Evolutionary conservation across 2,888 invertebrate genomes (phyloP).

Genomic region (Caenorhabditis becei): DNA sequence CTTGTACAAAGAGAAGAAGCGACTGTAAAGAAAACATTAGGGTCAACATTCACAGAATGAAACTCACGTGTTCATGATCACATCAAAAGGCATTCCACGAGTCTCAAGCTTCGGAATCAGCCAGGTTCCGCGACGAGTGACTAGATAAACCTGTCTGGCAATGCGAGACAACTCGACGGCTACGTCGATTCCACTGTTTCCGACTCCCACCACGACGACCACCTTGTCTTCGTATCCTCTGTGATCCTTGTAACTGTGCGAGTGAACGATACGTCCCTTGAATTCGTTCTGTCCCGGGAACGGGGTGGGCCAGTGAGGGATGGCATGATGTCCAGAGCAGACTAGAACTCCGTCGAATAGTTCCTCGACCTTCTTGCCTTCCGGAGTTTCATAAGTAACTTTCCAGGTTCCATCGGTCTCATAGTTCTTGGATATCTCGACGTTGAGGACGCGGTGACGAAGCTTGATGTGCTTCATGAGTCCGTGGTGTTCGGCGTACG

Average conservation of each 20-base stretch:
- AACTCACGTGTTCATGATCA: slow-evolving; percentile 65
- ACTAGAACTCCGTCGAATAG: slow-evolving; percentile 83
- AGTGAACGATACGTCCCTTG: slow-evolving; percentile 78
- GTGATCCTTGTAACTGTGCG: slow-evolving; percentile 80
- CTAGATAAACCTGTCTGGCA: slow-evolving; percentile 82
- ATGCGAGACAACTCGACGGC: slow-evolving; percentile 83
- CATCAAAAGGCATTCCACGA: slow-evolving; percentile 72
- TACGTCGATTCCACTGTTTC: slow-evolving; percentile 83
- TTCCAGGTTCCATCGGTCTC: slow-evolving; percentile 81
- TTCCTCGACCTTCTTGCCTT: slow-evolving; percentile 68
- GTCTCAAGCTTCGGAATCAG: slow-evolving; percentile 83
- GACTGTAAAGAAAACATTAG: slow-evolving; percentile 19
- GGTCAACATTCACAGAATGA: neutral
- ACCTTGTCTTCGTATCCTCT: slow-evolving; percentile 81
- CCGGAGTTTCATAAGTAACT: slow-evolving; percentile 71
- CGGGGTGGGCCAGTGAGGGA: slow-evolving; percentile 82
- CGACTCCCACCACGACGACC: slow-evolving; percentile 83
- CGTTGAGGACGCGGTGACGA: slow-evolving; percentile 67
- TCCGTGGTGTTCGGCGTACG: slow-evolving; percentile 77
- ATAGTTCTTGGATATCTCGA: slow-evolving; percentile 80
- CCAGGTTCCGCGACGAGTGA: slow-evolving; percentile 84
- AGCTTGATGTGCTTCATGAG: slow-evolving; percentile 78
- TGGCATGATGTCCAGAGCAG: slow-evolving; percentile 84
- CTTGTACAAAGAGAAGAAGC: slow-evolving; percentile 63
- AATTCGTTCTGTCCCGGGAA: slow-evolving; percentile 72